Conservation (phyloP, 2,113 vertebrate species). For the Apteryx mantelli region DNA sequence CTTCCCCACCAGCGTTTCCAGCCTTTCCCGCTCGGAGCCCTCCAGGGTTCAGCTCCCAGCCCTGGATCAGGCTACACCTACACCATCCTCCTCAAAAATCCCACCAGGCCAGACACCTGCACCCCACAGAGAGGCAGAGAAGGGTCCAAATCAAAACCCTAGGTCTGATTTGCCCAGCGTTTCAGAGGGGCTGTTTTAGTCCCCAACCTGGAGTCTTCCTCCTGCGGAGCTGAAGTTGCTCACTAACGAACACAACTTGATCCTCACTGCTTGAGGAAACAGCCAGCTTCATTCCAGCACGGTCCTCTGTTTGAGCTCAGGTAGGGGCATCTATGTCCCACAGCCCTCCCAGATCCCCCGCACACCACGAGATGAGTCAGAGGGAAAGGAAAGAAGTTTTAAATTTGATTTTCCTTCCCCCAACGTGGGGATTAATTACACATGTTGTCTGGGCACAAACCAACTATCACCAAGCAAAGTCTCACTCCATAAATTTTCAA, state of each 20-base stretch:
- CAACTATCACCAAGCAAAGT: constrained; percentile 57
- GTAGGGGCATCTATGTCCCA: background rate
- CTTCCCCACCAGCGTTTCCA: no score
- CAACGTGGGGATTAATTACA: constrained; percentile 30
- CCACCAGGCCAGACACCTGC: background rate
- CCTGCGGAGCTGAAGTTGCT: background rate
- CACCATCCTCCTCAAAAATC: background rate
- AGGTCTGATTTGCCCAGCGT: rapidly evolving
- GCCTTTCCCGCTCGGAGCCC: background rate
- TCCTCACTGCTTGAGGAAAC: rapidly evolving
- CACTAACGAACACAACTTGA: background rate
- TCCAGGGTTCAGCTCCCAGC: background rate
- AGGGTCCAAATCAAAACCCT: background rate
- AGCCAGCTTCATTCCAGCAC: background rate
- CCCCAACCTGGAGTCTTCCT: background rate
- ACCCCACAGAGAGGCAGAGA: background rate
- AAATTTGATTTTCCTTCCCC: constrained; percentile 18
- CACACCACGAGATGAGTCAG: rapidly evolving
- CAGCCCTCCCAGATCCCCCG: background rate
- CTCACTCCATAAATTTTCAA: constrained; percentile 75
- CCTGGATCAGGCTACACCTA: background rate
- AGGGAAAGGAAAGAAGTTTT: background rate
- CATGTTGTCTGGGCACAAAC: constrained; percentile 27
- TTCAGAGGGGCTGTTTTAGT: background rate
- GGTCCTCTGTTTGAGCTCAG: rapidly evolving